Evolutionary conservation across 2,797 vertebrate species (phyloP).

Genomic region (Helostoma temminkii): DNA sequence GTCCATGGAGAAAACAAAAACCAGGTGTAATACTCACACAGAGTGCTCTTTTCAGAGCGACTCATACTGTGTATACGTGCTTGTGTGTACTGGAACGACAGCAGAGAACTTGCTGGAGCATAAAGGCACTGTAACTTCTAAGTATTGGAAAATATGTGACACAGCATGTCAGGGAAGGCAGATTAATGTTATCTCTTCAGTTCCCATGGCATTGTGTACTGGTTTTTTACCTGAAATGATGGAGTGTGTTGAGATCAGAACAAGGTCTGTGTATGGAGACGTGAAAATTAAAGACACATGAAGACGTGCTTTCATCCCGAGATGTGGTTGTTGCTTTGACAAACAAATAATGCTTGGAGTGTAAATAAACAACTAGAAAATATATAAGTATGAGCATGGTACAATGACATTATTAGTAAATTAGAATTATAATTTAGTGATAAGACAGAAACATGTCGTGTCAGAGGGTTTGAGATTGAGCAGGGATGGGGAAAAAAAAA

Average conservation of each 20-base stretch:
- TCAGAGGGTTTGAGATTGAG: too few species aligned
- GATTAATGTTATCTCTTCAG: slow-evolving; percentile 72
- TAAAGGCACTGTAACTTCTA: slow-evolving; percentile 68
- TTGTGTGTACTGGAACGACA: slow-evolving; percentile 43
- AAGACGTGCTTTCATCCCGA: slow-evolving; percentile 10
- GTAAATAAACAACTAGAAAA: not conserved
- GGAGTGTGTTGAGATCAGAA: slow-evolving; percentile 53
- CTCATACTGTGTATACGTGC: slow-evolving; percentile 7
- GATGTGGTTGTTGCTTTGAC: not conserved
- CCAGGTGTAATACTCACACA: slow-evolving; percentile 79
- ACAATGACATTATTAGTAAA: not conserved
- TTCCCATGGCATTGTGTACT: slow-evolving; percentile 66
- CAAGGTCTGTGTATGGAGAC: slow-evolving; percentile 33
- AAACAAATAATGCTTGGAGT: not conserved
- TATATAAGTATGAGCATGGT: not conserved
- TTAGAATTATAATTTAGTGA: not conserved
- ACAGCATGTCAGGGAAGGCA: slow-evolving; percentile 59
- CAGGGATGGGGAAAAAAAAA: too few species aligned
- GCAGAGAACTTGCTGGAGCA: slow-evolving; percentile 56
- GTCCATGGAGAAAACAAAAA: slow-evolving; percentile 79
- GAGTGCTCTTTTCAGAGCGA: slow-evolving; percentile 68
- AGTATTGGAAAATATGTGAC: slow-evolving; percentile 74
- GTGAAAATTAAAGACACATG: slow-evolving; percentile 15
- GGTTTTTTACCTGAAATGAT: slow-evolving; percentile 55
- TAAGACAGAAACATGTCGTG: too few species aligned